Conservation (phyloP, 37 sponge, comb jelly and placozoan genomes). For the Theonella swinhoei region DNA sequence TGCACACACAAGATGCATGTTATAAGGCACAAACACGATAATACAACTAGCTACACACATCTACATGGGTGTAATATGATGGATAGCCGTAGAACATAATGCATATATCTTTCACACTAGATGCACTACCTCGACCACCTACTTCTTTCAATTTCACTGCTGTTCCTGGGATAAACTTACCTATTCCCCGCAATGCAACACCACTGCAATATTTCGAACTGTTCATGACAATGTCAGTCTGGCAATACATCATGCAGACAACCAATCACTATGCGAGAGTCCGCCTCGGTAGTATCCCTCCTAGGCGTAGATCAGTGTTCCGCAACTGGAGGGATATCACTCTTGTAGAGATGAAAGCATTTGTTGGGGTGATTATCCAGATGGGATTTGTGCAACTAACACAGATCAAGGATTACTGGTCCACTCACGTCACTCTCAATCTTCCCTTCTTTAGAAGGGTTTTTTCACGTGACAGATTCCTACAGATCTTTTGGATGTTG, state of each 20-base stretch:
- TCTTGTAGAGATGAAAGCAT: constrained; percentile 2
- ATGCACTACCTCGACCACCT: no score
- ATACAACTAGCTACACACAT: no score
- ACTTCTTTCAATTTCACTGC: no score
- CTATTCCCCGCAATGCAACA: no score
- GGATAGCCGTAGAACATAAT: no score
- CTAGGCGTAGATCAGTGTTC: neutral
- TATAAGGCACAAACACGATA: no score
- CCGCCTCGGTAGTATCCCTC: neutral
- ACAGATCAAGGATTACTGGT: neutral
- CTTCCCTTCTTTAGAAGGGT: neutral
- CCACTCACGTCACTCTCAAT: neutral
- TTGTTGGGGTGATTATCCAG: neutral
- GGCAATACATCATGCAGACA: neutral
- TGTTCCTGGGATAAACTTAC: no score
- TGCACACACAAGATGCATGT: no score
- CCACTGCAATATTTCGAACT: neutral
- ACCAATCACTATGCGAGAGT: neutral
- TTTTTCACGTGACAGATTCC: neutral
- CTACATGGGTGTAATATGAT: no score
- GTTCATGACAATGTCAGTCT: no score
- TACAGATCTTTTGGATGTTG: neutral
- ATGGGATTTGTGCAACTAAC: neutral
- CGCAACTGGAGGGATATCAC: neutral
- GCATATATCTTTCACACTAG: no score